Conservation (phyloP, 2,797 vertebrate species). For the Galago senegalensis region DNA sequence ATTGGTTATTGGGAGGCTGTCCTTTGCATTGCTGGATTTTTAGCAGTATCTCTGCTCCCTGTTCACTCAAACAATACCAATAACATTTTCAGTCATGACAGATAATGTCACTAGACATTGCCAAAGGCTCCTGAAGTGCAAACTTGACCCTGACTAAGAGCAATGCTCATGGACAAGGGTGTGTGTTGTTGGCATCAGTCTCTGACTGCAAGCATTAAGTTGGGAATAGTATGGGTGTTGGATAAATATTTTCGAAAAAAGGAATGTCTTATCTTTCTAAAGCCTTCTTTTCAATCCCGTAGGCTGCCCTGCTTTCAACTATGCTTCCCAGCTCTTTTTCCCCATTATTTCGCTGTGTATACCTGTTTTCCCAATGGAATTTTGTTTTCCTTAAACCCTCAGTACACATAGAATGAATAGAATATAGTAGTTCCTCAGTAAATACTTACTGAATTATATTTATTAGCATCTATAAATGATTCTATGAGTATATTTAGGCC, state of each 20-base stretch:
- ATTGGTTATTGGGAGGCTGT: fast-evolving
- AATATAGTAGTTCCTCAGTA: neutral
- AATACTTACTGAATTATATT: conserved; percentile 2
- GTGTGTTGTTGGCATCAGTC: neutral
- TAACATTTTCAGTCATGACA: neutral
- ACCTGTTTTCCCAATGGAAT: neutral
- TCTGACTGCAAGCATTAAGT: neutral
- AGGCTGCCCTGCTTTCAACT: neutral
- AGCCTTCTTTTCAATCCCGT: neutral
- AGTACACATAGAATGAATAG: neutral
- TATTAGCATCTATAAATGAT: neutral
- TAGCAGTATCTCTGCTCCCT: neutral
- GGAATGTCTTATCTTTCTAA: neutral
- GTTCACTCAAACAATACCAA: neutral
- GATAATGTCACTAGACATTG: neutral
- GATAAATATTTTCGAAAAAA: neutral
- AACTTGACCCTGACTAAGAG: neutral
- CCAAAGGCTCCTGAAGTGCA: neutral
- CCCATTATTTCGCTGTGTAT: neutral
- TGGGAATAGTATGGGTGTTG: neutral
- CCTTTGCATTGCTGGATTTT: neutral
- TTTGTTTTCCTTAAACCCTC: neutral
- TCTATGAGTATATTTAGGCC: neutral
- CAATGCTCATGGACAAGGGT: neutral
- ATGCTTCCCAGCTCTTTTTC: neutral